A percentile compares a stretch with the other conserved stretches of the same genome.
These are phyloP conservation scores for Rotaria magnacalcarata DNA, from an alignment of 2,888 invertebrate genomes.

Conservation along the genomic window DNA sequence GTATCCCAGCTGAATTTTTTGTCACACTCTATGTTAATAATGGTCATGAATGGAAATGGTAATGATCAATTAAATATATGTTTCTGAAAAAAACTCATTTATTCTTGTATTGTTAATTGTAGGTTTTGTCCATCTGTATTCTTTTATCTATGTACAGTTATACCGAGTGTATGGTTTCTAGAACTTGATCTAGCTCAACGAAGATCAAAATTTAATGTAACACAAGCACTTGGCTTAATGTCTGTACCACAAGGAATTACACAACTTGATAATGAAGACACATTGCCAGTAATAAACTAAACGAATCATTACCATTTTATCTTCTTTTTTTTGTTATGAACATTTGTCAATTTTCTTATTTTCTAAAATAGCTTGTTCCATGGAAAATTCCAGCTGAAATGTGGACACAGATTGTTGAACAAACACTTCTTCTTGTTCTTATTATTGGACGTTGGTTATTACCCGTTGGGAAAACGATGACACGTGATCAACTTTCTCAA, in stretches of 20 bases:
- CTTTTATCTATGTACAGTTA: slow-evolving; percentile 78
- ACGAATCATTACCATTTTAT: neutral
- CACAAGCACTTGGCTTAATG: neutral
- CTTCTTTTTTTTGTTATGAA: neutral
- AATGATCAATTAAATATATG: slow-evolving; percentile 60
- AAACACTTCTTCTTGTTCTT: slow-evolving; percentile 52
- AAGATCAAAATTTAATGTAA: slow-evolving; percentile 60
- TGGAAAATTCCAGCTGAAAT: slow-evolving; percentile 48
- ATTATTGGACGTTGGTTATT: slow-evolving; percentile 55
- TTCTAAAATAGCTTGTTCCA: neutral
- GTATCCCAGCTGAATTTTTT: slow-evolving; percentile 78
- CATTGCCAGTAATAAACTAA: neutral
- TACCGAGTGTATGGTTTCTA: slow-evolving; percentile 86
- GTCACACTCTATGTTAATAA: slow-evolving; percentile 83
- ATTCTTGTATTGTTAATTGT: neutral
- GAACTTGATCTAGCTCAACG: slow-evolving; percentile 80
- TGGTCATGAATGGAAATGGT: slow-evolving; percentile 94
- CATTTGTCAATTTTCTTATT: neutral
- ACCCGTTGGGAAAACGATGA: slow-evolving; percentile 51
- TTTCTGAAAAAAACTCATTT: neutral
- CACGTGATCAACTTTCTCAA: slow-evolving; percentile 53
- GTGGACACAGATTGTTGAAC: slow-evolving; percentile 52
- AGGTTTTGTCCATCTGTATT: slow-evolving; percentile 90
- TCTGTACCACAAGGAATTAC: neutral
- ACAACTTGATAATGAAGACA: neutral